Percentiles rank a stretch among this genome's conserved stretches.
Conservation (phyloP, 2,113 vertebrate genomes). For the Himantopus leucocephalus region DNA sequence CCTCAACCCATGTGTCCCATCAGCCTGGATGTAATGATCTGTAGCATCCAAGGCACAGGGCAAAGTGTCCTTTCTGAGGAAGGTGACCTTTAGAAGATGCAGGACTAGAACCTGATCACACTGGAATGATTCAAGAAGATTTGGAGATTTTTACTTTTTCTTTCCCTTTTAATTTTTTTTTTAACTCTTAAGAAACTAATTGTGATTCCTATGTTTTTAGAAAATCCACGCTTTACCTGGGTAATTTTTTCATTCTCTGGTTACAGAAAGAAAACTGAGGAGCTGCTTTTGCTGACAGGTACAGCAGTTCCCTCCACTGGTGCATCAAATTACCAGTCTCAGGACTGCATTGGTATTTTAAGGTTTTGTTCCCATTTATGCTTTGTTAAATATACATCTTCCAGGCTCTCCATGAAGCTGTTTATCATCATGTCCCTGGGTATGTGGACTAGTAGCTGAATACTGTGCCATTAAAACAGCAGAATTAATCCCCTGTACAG, state of each 20-base stretch:
- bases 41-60: not conserved
- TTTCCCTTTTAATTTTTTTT: not conserved
- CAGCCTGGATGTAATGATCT: not conserved
- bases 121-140: not conserved
- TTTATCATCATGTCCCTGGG: not conserved
- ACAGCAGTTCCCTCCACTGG: not conserved
- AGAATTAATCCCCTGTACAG: not conserved
- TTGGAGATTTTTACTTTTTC: fast-evolving
- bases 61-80: not conserved
- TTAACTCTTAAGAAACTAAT: not conserved
- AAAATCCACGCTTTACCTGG: not conserved
- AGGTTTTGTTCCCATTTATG: not conserved
- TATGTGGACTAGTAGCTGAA: not conserved
- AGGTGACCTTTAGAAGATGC: not conserved
- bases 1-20: not conserved
- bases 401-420: not conserved
- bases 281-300: not conserved
- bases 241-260: not conserved
- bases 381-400: not conserved
- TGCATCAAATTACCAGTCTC: not conserved
- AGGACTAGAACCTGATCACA: not conserved
- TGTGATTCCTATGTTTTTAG: fast-evolving
- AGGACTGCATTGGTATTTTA: not conserved
- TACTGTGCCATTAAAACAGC: not conserved
- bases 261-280: not conserved